Evolutionary conservation across 2,888 invertebrate genomes (phyloP).

Genomic region (Podabrus alpinus): DNA sequence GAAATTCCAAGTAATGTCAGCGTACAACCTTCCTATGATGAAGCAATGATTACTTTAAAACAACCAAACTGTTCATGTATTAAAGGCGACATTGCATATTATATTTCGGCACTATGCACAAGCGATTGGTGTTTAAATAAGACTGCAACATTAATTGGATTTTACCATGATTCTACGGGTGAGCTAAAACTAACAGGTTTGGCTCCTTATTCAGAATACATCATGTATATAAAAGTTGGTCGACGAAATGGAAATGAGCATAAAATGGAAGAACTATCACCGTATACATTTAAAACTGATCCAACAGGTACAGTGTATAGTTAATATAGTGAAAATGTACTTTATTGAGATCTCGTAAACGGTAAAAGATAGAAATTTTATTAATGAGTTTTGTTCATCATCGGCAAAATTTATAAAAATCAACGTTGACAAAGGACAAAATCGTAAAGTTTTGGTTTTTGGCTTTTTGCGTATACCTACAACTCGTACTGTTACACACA

Average conservation of each 20-base stretch:
- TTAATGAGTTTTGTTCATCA: too few relatives aligned
- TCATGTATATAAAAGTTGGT: not conserved
- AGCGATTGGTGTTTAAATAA: constrained; percentile 9
- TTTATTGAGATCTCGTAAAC: too few relatives aligned
- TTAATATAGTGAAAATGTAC: too few relatives aligned
- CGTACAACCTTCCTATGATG: not conserved
- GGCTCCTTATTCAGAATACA: constrained; percentile 32
- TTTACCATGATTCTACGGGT: not conserved
- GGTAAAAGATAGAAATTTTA: too few relatives aligned
- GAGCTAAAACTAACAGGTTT: constrained; percentile 7
- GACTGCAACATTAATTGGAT: not conserved
- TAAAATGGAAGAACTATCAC: not conserved
- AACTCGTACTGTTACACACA: too few relatives aligned
- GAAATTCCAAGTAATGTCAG: constrained; percentile 10
- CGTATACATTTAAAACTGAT: constrained; percentile 18
- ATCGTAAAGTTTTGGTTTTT: too few relatives aligned
- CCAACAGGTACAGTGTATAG: too few relatives aligned
- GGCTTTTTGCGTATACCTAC: too few relatives aligned
- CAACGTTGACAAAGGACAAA: too few relatives aligned
- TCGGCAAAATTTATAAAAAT: too few relatives aligned
- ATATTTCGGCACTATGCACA: not conserved
- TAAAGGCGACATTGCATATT: constrained; percentile 1
- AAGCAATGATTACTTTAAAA: not conserved
- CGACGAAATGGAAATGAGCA: constrained; percentile 11
- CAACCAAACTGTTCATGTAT: constrained; percentile 4